Percentiles rank a stretch among this genome's conserved stretches.
Evolutionary conservation across 2,888 invertebrate species (phyloP).

Genomic region (Aphrophora alni): DNA sequence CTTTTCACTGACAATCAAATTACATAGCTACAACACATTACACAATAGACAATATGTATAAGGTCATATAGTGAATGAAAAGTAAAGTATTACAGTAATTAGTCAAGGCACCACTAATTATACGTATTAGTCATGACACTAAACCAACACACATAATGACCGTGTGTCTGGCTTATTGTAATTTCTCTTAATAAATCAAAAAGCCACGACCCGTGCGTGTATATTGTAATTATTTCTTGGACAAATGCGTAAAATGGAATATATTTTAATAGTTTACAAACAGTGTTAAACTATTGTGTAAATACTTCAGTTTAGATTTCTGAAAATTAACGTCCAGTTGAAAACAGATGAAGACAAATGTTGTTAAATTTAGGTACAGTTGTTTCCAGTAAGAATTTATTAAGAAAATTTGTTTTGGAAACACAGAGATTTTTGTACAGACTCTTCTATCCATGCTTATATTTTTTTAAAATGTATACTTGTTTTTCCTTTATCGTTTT

Average conservation of each 20-base stretch:
- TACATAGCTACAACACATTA: background rate
- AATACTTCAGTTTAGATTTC: too few relatives aligned
- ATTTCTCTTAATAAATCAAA: background rate
- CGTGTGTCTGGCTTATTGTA: background rate
- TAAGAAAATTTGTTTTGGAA: too few relatives aligned
- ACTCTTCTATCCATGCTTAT: too few relatives aligned
- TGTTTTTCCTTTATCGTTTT: too few relatives aligned
- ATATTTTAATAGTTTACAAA: background rate
- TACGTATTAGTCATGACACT: background rate
- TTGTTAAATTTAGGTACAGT: too few relatives aligned
- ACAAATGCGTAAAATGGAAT: background rate
- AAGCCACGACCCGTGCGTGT: background rate
- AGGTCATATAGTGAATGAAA: constrained; percentile 2
- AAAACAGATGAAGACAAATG: too few relatives aligned
- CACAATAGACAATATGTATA: background rate
- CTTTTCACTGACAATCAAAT: too few relatives aligned
- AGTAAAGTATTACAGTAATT: background rate
- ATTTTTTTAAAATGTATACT: too few relatives aligned
- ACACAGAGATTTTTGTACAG: too few relatives aligned
- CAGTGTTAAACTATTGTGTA: too few relatives aligned
- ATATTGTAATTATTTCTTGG: background rate
- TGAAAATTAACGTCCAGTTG: too few relatives aligned
- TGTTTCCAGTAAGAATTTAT: too few relatives aligned
- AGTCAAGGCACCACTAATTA: background rate
- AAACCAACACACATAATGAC: background rate